Conservation (phyloP, 2,888 invertebrate species). For the Aquatica leii region DNA sequence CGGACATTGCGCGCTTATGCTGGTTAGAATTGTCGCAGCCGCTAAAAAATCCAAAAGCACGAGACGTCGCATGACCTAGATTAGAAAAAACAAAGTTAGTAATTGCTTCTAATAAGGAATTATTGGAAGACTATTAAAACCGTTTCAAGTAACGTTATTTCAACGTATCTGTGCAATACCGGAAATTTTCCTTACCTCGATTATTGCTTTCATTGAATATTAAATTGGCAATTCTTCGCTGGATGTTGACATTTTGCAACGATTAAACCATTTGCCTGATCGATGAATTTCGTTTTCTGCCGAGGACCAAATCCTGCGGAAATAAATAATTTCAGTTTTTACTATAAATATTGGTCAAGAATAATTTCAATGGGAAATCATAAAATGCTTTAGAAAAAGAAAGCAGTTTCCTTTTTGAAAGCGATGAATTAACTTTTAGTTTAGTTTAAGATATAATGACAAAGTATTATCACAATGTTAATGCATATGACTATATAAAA, state of each 20-base stretch:
- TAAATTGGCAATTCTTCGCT: no score
- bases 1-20: constrained; percentile 76
- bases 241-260: no score
- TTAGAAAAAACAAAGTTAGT: constrained; percentile 34
- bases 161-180: no score
- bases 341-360: background rate
- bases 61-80: constrained; percentile 57
- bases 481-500: no score
- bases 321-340: background rate
- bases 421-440: background rate
- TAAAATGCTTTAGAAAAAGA: background rate
- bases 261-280: no score
- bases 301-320: background rate
- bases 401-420: constrained; percentile 1
- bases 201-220: no score
- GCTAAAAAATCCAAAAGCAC: constrained; percentile 47
- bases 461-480: background rate
- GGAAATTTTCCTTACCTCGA: no score
- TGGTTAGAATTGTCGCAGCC: constrained; percentile 43
- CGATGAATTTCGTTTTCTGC: background rate
- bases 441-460: background rate
- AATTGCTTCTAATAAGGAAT: no score
- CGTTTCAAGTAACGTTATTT: background rate
- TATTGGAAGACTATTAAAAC: constrained; percentile 7
- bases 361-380: background rate